Base-by-base conservation (phyloP, 2,797 vertebrate genomes). In the Channa striata region DNA sequence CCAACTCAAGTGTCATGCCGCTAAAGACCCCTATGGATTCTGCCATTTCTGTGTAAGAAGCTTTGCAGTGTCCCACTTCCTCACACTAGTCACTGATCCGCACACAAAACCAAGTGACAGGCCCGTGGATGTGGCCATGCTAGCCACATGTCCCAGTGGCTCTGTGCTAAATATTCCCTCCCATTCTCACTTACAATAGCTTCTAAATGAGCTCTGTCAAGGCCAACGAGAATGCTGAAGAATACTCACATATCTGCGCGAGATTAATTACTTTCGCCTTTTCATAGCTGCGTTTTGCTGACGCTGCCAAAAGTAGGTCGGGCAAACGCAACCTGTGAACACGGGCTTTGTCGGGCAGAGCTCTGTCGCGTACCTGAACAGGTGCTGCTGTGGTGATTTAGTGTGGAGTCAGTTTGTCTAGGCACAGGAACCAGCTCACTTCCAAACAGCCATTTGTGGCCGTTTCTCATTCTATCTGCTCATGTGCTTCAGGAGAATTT, bases 201-300 rank as follows among this genome's bases (percentile, higher is more conserved):
- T 60, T 54, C 78, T 76, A 84, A 87, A 86, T 51, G 57, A 60
- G 78, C 65, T 46, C 86, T 59, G 58, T 82, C 78, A 62, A 60
- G 84, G 80, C 74, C 72, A 72, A 65, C 11, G 23, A 86, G 69
- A 88, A 51, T 62, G 77, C 78, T 59, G 85, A 82, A 72, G 76
- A 82, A 79, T 84, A 80, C 71, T 88, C 78, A 83, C 87, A 79
- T 86, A 56, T 74, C 58, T 1, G 68, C 7, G 30, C 23, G 49
- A 86, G 87, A 89, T 90, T 89, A 91, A 91, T 92, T 89, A 89
- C 83, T 72, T 61, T 76, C 50, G 62, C 17, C 16, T 19, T 70
- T 74, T 76, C 49, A 44, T 19, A 14, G 37, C 43, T 11, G 67
- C 39, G 23, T 85, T 88, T 84, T 78, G 85, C 89, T 83, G 87